phyloP scores from a whole-genome alignment of 2,113 vertebrate genomes.

The Burhinus oedicnemus region DNA sequence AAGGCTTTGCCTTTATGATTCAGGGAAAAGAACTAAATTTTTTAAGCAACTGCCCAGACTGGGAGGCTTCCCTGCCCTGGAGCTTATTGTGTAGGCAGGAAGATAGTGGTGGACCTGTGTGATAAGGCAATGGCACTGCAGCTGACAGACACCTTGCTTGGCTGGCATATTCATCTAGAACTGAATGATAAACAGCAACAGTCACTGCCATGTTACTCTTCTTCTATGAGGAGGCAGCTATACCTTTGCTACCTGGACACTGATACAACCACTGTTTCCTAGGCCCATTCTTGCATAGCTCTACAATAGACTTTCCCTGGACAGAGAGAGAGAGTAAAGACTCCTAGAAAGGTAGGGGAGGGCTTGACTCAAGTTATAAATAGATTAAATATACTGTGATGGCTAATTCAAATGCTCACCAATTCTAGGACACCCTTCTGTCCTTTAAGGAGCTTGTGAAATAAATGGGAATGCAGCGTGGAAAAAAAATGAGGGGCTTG shows the following conservation, averaged over 20 bases:
- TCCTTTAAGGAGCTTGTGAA: background rate
- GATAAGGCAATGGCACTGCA: background rate
- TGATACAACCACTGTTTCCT: background rate
- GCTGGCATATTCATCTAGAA: background rate
- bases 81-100: background rate
- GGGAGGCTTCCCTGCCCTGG: background rate
- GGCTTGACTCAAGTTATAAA: background rate
- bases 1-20: background rate
- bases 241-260: background rate
- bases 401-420: background rate
- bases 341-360: background rate
- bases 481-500: background rate
- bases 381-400: background rate
- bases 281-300: background rate
- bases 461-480: background rate
- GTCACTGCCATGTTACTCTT: background rate
- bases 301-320: background rate
- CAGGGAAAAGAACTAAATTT: background rate
- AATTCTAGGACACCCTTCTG: background rate
- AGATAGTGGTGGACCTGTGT: background rate
- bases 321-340: background rate
- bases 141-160: background rate
- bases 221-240: background rate
- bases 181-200: background rate
- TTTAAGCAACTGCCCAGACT: background rate